These are phyloP conservation scores for Sitophilus oryzae DNA, from an alignment of 1,140 invertebrate genomes.

Conservation along the genomic window DNA sequence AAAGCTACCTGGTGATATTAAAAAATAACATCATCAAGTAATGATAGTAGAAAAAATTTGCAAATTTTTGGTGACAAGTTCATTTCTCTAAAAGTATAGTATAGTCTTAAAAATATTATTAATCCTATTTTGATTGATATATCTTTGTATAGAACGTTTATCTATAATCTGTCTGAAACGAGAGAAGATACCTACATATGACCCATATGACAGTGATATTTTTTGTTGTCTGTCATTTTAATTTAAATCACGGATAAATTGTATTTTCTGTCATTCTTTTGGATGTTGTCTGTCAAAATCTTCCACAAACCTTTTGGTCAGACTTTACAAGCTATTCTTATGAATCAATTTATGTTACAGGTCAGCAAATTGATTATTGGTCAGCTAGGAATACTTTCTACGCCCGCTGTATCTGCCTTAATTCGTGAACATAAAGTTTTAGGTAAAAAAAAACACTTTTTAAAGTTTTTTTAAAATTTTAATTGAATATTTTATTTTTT, in stretches of 20 bases:
- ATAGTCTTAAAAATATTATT: too few relatives aligned
- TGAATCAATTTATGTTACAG: slow-evolving; percentile 48
- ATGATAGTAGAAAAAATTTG: too few relatives aligned
- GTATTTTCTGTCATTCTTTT: not conserved
- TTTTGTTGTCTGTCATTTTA: not conserved
- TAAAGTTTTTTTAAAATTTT: not conserved
- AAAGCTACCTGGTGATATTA: too few relatives aligned
- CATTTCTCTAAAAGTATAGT: too few relatives aligned
- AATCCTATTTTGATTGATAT: too few relatives aligned
- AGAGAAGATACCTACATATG: too few relatives aligned
- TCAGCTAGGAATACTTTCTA: slow-evolving; percentile 91
- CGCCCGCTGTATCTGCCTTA: slow-evolving; percentile 90
- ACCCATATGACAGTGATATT: too few relatives aligned
- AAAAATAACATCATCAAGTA: too few relatives aligned
- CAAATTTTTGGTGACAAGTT: too few relatives aligned
- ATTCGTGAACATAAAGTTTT: slow-evolving; percentile 84
- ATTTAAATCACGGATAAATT: not conserved
- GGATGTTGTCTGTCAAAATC: not conserved
- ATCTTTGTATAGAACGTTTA: too few relatives aligned
- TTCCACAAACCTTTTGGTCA: not conserved
- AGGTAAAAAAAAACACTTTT: slow-evolving; percentile 44
- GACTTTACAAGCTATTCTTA: not conserved
- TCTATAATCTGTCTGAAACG: too few relatives aligned
- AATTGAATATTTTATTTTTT: slow-evolving; percentile 3
- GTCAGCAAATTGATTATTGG: slow-evolving; percentile 82